Evolutionary conservation across 2,888 invertebrate genomes (phyloP).

Genomic region (Glyphotaelius pellucidus): DNA sequence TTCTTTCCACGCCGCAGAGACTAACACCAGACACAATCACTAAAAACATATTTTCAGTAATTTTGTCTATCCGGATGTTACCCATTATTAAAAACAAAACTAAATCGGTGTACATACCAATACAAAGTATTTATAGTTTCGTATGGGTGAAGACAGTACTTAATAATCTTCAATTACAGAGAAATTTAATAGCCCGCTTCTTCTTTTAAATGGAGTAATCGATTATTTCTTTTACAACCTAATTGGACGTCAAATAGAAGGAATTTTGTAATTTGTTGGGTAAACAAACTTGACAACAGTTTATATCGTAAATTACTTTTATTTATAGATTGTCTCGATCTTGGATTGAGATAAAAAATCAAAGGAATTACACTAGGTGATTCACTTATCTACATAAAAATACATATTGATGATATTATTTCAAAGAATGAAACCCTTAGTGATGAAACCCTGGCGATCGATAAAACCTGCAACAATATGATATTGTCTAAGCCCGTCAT

Average conservation of each 20-base stretch:
- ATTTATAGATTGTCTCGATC: neutral
- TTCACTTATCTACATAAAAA: neutral
- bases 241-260: neutral
- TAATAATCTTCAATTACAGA: neutral
- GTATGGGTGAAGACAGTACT: neutral
- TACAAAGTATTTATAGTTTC: neutral
- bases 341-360: neutral
- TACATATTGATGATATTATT: neutral
- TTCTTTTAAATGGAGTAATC: neutral
- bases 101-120: neutral
- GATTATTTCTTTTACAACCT: neutral
- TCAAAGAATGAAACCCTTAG: neutral
- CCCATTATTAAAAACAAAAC: neutral
- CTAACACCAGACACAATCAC: neutral
- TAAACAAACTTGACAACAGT: neutral
- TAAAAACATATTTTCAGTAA: neutral
- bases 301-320: neutral
- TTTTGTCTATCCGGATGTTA: neutral
- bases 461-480: too few species aligned
- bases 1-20: neutral
- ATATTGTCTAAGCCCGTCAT: too few species aligned
- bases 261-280: neutral
- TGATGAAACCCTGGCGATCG: too few species aligned
- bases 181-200: neutral
- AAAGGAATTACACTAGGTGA: too few species aligned